Percentiles rank a stretch among this genome's conserved stretches.
Evolutionary conservation across 92 coral and sea anemone genomes (phyloP).

Genomic region (Anthopleura xanthogrammica): DNA sequence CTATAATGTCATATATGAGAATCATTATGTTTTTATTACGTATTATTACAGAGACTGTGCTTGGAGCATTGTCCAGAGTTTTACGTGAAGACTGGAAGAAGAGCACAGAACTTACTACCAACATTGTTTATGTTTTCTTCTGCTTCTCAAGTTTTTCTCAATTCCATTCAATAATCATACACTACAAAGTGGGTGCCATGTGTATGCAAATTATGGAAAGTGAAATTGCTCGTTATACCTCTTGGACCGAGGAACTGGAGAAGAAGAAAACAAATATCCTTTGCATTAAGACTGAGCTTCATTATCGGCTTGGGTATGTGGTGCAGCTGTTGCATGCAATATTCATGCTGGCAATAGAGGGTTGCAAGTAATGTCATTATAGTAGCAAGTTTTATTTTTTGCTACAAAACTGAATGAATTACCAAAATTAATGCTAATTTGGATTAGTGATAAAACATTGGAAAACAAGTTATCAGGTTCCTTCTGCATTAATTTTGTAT

Average conservation of each 20-base stretch:
- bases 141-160: slow-evolving; percentile 98
- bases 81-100: slow-evolving; percentile 95
- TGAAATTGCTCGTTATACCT: slow-evolving; percentile 80
- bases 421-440: no score
- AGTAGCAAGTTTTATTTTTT: no score
- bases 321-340: no score
- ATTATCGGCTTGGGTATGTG: not conserved
- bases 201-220: slow-evolving; percentile 94
- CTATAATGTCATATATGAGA: no score
- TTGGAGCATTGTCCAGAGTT: slow-evolving; percentile 91
- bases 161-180: slow-evolving; percentile 86
- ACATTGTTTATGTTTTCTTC: slow-evolving; percentile 92
- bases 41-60: slow-evolving; percentile 74
- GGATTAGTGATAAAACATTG: no score
- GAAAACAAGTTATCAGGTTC: no score
- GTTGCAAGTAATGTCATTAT: no score
- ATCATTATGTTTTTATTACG: not conserved
- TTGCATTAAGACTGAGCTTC: slow-evolving; percentile 2
- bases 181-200: slow-evolving; percentile 95
- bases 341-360: no score
- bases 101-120: slow-evolving; percentile 95
- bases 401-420: no score
- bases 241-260: slow-evolving; percentile 93
- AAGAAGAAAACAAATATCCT: slow-evolving; percentile 94
- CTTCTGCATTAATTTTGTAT: no score